phyloP scores from a whole-genome alignment of 2,113 vertebrate species.

The Larimichthys crocea region DNA sequence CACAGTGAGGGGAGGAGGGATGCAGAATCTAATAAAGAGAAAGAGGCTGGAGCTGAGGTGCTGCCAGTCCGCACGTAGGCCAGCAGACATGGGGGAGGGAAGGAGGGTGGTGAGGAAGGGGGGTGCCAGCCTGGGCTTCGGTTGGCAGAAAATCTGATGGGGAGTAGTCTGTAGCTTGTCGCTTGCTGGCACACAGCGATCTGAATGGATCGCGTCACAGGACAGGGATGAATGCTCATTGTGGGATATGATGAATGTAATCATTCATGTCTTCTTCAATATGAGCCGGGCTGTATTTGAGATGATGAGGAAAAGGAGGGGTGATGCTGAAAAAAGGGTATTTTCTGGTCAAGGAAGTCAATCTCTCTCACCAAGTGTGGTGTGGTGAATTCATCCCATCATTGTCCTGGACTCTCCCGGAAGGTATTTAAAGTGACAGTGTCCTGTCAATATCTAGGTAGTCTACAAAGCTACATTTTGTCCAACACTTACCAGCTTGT shows the following conservation, averaged over 20 bases:
- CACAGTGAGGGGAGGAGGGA: constrained; percentile 10
- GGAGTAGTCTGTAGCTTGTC: constrained; percentile 57
- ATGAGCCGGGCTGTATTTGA: constrained; percentile 51
- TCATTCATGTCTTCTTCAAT: constrained; percentile 73
- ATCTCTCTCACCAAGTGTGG: constrained; percentile 5
- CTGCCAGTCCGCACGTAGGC: constrained; percentile 81
- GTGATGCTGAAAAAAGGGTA: neutral
- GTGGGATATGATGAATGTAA: constrained; percentile 76
- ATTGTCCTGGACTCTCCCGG: neutral
- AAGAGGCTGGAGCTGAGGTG: constrained; percentile 62
- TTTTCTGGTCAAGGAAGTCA: constrained; percentile 36
- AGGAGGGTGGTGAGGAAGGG: constrained; percentile 1
- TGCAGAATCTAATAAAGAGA: constrained; percentile 41
- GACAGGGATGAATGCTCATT: constrained; percentile 70
- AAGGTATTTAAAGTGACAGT: neutral
- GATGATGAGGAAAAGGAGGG: constrained; percentile 50
- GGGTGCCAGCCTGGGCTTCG: constrained; percentile 27
- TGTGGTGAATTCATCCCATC: constrained; percentile 6
- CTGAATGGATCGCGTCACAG: constrained; percentile 65
- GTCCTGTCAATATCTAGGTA: neutral
- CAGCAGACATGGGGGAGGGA: constrained; percentile 36
- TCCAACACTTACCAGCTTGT: too few relatives aligned
- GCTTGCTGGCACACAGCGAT: constrained; percentile 50
- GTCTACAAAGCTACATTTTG: neutral
- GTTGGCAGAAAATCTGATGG: constrained; percentile 53